Base-by-base conservation (phyloP, 2,888 invertebrate species). In the Agapetus fuscipes region DNA sequence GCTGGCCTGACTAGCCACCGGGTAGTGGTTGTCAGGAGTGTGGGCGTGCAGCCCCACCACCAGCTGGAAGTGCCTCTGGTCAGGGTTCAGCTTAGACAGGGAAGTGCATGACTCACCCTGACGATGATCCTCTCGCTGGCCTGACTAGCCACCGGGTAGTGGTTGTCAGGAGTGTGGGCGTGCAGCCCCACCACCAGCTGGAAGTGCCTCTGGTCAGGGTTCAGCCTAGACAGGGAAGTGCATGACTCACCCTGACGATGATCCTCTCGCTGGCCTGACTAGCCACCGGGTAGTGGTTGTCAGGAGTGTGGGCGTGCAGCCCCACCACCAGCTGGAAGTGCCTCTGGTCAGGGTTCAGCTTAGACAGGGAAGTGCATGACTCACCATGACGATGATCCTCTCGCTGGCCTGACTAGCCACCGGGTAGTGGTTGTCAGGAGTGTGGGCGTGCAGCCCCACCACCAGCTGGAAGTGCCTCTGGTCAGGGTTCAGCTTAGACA, bases 51-150 rank as follows among this genome's bases (percentile, higher is more conserved):
- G 66, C 0, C 88, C 88, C 14, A 96, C 96, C 7, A 96, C 93
- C 46, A 97, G 70, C 61, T 93, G 87, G 61, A 97, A 96, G 65
- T 94, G 97, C 46, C 95, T 74, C 66, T 98, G 98, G 64, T 98
- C 97, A 0, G 97, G 97, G 67, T 98, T 98, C 0, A 97, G 97
- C 46, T 95, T 85, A n/a, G n/a, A n/a, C n/a, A n/a, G n/a, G n/a
- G n/a, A n/a, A n/a, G n/a, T n/a, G n/a, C n/a, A n/a, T n/a, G n/a
- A 26, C 20, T 72, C 67, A 93, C 91, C 66, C 97, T 73, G 36
- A 98, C 97, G 50, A 98, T 97, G 51, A 98, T 96, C 54, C 88
- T 78, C 58, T 97, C 96, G 34, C 96, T 96, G 1, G 89, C 87
- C 50, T 90, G 88, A 13, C 91, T 87, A 14, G 85, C 78, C 1